A percentile compares a stretch with the other conserved stretches of the same genome.
Conservation (phyloP, 1,140 invertebrate genomes). For the Brachionus plicatilis region DNA sequence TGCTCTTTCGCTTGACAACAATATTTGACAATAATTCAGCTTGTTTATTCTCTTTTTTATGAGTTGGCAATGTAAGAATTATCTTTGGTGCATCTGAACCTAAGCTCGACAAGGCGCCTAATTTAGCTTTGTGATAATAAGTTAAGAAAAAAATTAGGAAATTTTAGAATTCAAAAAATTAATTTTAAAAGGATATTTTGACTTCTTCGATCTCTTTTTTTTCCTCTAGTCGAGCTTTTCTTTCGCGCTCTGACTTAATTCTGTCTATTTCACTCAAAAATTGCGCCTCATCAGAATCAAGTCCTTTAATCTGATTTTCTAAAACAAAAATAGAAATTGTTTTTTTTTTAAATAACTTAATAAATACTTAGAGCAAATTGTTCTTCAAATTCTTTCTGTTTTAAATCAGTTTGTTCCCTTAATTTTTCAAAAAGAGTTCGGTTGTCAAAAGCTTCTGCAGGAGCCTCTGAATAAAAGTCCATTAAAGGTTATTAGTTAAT, state of each 20-base stretch:
- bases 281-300: slow-evolving; percentile 32
- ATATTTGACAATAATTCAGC: slow-evolving; percentile 7
- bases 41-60: slow-evolving; percentile 31
- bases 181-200: slow-evolving; percentile 40
- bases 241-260: not conserved
- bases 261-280: slow-evolving; percentile 31
- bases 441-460: slow-evolving; percentile 28
- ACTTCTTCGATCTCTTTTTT: slow-evolving; percentile 39
- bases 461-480: slow-evolving; percentile 26
- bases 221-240: not conserved
- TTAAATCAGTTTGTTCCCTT: slow-evolving; percentile 25
- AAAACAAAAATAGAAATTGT: not conserved
- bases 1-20: slow-evolving; percentile 29
- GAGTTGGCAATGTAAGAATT: not conserved
- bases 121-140: slow-evolving; percentile 11
- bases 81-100: not conserved
- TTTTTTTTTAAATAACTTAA: not conserved
- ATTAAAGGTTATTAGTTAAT: not conserved
- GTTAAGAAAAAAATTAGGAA: not conserved
- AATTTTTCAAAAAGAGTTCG: slow-evolving; percentile 30
- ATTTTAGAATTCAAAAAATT: not conserved
- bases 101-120: not conserved
- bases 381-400: slow-evolving; percentile 36
- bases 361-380: slow-evolving; percentile 31
- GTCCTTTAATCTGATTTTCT: slow-evolving; percentile 36